Base-by-base conservation (phyloP, 1,140 invertebrate genomes). In the Trachymyrmex septentrionalis region DNA sequence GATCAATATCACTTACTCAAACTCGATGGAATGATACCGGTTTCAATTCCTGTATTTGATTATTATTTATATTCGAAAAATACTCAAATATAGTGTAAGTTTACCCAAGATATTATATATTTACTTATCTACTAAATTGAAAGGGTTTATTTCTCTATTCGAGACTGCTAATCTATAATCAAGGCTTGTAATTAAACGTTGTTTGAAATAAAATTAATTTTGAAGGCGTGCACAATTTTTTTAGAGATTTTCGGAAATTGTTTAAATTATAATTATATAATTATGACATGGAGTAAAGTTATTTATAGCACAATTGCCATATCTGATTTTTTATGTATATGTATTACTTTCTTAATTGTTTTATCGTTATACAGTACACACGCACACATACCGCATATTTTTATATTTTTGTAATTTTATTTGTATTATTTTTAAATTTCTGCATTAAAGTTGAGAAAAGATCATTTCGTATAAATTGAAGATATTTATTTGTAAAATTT, bases 21-120 rank as follows among this genome's bases (percentile, higher is more conserved):
- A 61, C 16, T 77, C n/a, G 16, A 10, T 38, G 59, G 21, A 48
- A 77, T 77, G 19, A 48, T 77, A 77, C 34, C 38, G 59, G 38
- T 77, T 77, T 77, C 38, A 77, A 77, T 64, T 44, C 59, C 57
- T 64, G 16, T 77, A 61, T 57, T 63, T 9, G 27, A 77, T 34
- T 76, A 44, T 76, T 59, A 76, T 76, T 77, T 61, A 64, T 48
- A 27, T 63, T 44, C 0, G 6, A 64, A 64, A 44, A 48, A 64
- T 77, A 77, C 34, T 77, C 75, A 63, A 16, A 30, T 21, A n/a
- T 30, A n/a, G 16, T 30, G 5, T 73, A 73, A 19, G 24, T 73
- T 73, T 30, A 30, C 30, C 0, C 12, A 14, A 21, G 19, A 0
- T n/a, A n/a, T 76, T 50, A 24, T 34, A 27, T 44, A 44, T 44